Conservation (phyloP, 2,888 invertebrate genomes). For the Calameuta pallipes region DNA sequence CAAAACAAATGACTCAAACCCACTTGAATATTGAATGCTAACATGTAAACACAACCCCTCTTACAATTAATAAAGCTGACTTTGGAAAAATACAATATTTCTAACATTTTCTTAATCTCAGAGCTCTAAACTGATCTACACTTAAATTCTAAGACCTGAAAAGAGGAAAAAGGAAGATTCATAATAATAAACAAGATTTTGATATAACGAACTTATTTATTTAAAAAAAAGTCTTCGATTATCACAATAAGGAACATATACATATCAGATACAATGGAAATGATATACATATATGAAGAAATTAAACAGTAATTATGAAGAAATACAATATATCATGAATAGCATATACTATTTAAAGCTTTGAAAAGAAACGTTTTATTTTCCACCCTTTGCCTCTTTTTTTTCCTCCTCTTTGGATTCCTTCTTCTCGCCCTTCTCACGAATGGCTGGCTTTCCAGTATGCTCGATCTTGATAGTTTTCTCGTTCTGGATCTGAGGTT, state of each 20-base stretch:
- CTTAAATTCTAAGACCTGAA: neutral
- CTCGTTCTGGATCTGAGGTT: slow-evolving; percentile 13
- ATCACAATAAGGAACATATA: neutral
- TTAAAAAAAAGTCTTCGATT: neutral
- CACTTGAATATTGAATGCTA: neutral
- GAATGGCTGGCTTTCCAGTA: slow-evolving; percentile 18
- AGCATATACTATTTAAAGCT: neutral
- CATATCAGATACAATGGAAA: neutral
- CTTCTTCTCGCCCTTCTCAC: neutral
- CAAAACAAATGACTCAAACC: neutral
- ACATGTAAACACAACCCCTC: neutral
- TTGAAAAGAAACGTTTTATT: neutral
- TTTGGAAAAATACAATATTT: too few species aligned
- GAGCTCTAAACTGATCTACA: neutral
- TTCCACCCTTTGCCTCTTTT: neutral
- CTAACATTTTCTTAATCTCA: neutral
- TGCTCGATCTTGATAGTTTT: slow-evolving; percentile 17
- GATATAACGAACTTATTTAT: neutral
- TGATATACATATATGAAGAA: neutral
- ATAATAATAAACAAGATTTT: too few species aligned
- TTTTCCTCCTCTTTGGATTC: neutral
- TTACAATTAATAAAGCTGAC: too few species aligned
- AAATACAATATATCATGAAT: neutral
- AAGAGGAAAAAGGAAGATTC: neutral
- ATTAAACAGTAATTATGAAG: neutral